Conservation (phyloP, 2,888 invertebrate genomes). For the Gastracanthus pulcherrimus region DNA sequence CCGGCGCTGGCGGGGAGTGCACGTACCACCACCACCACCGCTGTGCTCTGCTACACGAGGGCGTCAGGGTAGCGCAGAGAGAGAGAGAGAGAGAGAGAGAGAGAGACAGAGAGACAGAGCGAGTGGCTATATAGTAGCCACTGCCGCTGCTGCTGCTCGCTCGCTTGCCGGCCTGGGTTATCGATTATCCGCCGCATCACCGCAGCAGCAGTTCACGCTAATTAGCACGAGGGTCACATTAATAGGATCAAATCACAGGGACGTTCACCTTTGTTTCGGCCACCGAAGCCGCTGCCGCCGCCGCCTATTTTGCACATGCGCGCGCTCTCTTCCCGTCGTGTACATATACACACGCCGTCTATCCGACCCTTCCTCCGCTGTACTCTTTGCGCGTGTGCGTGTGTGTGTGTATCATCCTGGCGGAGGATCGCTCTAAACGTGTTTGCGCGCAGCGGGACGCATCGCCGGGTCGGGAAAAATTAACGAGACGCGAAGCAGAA, state of each 20-base stretch:
- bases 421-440: background rate
- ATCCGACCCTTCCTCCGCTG: too few species aligned
- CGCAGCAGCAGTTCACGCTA: conserved; percentile 69
- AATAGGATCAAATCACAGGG: conserved; percentile 70
- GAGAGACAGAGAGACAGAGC: background rate
- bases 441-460: background rate
- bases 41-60: background rate
- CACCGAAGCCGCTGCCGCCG: conserved; percentile 60
- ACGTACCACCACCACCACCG: background rate
- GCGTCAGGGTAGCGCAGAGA: background rate
- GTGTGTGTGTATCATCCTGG: background rate
- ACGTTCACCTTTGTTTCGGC: conserved; percentile 68
- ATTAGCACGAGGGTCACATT: conserved; percentile 70
- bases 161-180: conserved; percentile 61
- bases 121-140: background rate
- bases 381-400: too few species aligned
- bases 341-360: conserved; percentile 20
- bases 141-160: background rate
- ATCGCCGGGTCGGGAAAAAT: background rate
- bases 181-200: conserved; percentile 68
- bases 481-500: conserved; percentile 8
- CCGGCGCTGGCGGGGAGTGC: background rate
- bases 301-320: background rate
- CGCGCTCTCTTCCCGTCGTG: background rate
- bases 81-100: conserved; percentile 17